Evolutionary conservation across 2,888 invertebrate species (phyloP).

Genomic region (Volucella bombylans): DNA sequence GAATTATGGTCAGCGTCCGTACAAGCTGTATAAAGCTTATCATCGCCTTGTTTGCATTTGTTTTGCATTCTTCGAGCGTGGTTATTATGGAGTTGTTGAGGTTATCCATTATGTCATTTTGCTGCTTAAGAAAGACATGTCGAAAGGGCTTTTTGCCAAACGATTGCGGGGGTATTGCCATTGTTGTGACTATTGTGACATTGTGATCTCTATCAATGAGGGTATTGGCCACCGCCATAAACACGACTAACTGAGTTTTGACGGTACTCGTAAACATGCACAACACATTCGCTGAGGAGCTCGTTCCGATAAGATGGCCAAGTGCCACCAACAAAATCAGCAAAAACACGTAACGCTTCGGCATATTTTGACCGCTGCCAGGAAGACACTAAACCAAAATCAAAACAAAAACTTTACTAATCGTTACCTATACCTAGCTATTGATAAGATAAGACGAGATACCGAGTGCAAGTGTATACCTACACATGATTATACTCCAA

Average conservation of each 20-base stretch:
- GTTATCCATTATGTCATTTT: not conserved
- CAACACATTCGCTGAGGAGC: slow-evolving; percentile 73
- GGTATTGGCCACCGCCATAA: slow-evolving; percentile 74
- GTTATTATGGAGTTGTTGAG: slow-evolving; percentile 5
- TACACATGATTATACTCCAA: too few relatives aligned
- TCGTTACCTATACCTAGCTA: too few relatives aligned
- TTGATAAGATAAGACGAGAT: too few relatives aligned
- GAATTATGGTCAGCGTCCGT: slow-evolving; percentile 10
- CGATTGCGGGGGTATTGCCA: slow-evolving; percentile 25
- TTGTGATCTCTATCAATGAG: slow-evolving; percentile 76
- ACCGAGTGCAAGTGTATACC: too few relatives aligned
- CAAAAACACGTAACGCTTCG: slow-evolving; percentile 6
- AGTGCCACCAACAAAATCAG: not conserved
- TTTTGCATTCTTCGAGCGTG: not conserved
- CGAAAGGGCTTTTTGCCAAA: slow-evolving; percentile 1
- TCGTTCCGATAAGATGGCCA: not conserved
- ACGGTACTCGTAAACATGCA: slow-evolving; percentile 75
- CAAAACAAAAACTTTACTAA: too few relatives aligned
- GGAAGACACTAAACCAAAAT: not conserved
- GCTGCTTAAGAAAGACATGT: slow-evolving; percentile 18
- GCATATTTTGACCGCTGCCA: slow-evolving; percentile 6
- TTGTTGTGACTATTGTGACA: slow-evolving; percentile 75
- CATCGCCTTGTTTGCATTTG: slow-evolving; percentile 8
- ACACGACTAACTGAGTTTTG: slow-evolving; percentile 75
- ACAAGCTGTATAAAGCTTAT: not conserved